A percentile compares a stretch with the other conserved stretches of the same genome.
These are phyloP conservation scores for Lysiphlebus fabarum DNA, from an alignment of 1,140 invertebrate species.

Conservation along the genomic window DNA sequence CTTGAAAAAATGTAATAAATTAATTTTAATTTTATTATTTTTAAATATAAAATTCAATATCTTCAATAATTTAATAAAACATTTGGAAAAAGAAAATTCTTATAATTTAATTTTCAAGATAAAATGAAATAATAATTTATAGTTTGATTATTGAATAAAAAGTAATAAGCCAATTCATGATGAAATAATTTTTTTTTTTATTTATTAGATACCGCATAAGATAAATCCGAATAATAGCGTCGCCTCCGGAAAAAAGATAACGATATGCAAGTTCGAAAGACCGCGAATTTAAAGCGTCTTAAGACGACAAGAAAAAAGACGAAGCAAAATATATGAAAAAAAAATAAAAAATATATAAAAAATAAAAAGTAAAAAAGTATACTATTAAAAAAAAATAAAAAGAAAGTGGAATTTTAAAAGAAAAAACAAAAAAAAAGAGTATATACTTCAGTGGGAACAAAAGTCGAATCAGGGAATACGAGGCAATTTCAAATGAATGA, in stretches of 20 bases:
- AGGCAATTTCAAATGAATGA: constrained; percentile 42
- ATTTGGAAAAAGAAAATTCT: too few relatives aligned
- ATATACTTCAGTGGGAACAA: constrained; percentile 2
- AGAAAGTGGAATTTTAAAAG: constrained; percentile 19
- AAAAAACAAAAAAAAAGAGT: not conserved
- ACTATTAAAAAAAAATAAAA: constrained; percentile 34
- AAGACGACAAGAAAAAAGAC: constrained; percentile 26
- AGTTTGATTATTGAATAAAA: too few relatives aligned
- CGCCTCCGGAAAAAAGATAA: constrained; percentile 39
- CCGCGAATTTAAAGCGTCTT: constrained; percentile 43
- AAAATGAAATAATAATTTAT: too few relatives aligned
- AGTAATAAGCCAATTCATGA: too few relatives aligned
- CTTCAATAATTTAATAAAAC: too few relatives aligned
- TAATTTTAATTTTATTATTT: too few relatives aligned
- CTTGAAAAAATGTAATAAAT: too few relatives aligned
- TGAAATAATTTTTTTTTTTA: too few relatives aligned
- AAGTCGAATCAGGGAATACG: constrained; percentile 13
- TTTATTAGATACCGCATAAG: not conserved
- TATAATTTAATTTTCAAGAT: too few relatives aligned
- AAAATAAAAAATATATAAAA: constrained; percentile 6
- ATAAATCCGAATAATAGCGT: constrained; percentile 17
- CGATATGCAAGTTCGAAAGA: constrained; percentile 45
- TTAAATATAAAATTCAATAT: too few relatives aligned
- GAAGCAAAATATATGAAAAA: constrained; percentile 12
- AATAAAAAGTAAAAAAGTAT: constrained; percentile 38